These are phyloP conservation scores for Tyto alba DNA, from an alignment of 2,113 vertebrate genomes.

Conservation along the genomic window DNA sequence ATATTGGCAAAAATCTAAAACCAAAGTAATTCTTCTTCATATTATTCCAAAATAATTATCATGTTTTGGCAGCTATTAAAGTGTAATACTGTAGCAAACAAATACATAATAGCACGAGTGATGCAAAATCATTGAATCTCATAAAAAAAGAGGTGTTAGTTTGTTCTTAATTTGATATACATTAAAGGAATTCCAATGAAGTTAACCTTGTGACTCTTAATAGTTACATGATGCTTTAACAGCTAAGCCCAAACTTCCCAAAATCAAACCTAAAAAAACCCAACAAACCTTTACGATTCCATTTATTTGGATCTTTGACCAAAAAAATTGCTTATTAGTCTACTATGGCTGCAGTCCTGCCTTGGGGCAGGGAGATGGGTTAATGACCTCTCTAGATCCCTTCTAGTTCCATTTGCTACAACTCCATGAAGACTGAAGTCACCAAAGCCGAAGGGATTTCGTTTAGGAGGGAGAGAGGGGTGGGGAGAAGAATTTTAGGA, in stretches of 20 bases:
- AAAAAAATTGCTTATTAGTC: background rate
- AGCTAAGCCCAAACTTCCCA: background rate
- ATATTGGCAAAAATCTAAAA: background rate
- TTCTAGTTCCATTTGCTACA: conserved; percentile 50
- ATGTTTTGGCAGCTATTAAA: background rate
- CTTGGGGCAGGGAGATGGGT: conserved; percentile 52
- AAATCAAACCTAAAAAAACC: background rate
- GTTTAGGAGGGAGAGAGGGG: conserved; percentile 14
- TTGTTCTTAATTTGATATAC: background rate
- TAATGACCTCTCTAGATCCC: conserved; percentile 60
- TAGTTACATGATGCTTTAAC: background rate
- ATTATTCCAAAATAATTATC: background rate
- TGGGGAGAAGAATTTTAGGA: conserved; percentile 68
- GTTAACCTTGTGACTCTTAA: background rate
- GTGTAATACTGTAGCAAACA: background rate
- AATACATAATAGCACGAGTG: background rate
- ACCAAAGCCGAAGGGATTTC: conserved; percentile 56
- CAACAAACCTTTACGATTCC: background rate
- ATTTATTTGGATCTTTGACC: background rate
- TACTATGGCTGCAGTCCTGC: background rate
- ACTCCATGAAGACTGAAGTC: conserved; percentile 39
- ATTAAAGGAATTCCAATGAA: background rate
- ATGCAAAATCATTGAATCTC: background rate
- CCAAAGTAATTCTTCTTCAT: background rate
- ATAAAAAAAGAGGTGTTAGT: background rate